Evolutionary conservation across 2,113 vertebrate species (phyloP).

Genomic region (Copsychus sechellarum): DNA sequence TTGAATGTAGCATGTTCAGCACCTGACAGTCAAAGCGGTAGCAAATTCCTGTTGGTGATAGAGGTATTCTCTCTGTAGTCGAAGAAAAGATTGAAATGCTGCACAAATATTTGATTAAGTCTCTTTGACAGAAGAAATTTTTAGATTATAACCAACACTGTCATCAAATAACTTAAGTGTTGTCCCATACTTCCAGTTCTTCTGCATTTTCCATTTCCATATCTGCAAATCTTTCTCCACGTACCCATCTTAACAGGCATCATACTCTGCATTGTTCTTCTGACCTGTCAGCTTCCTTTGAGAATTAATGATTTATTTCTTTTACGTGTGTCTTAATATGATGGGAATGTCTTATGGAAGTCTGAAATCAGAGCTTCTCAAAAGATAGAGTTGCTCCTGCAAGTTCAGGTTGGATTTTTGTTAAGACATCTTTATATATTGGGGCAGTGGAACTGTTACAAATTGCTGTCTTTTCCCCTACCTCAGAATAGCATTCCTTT

Average conservation of each 20-base stretch:
- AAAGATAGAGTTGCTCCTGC: constrained; percentile 6
- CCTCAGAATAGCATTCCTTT: constrained; percentile 99
- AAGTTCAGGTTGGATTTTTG: constrained; percentile 17
- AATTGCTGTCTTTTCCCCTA: constrained; percentile 84
- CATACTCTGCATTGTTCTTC: background rate
- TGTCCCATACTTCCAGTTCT: background rate
- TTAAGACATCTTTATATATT: constrained; percentile 40
- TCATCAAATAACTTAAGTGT: background rate
- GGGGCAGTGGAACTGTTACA: constrained; percentile 68
- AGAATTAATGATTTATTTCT: constrained; percentile 7
- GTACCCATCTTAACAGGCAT: constrained; percentile 5
- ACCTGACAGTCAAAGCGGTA: background rate
- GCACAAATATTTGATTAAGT: background rate
- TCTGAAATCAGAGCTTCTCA: background rate
- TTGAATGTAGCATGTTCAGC: background rate
- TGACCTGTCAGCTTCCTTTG: background rate
- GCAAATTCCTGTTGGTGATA: background rate
- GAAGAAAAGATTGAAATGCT: background rate
- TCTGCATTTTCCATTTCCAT: constrained; percentile 7
- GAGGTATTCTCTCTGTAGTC: background rate
- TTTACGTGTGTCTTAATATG: background rate
- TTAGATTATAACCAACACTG: background rate
- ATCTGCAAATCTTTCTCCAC: background rate
- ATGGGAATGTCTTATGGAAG: background rate
- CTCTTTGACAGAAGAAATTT: background rate